Evolutionary conservation across 2,888 invertebrate species (phyloP).

Genomic region (Vandiemenella viatica): DNA sequence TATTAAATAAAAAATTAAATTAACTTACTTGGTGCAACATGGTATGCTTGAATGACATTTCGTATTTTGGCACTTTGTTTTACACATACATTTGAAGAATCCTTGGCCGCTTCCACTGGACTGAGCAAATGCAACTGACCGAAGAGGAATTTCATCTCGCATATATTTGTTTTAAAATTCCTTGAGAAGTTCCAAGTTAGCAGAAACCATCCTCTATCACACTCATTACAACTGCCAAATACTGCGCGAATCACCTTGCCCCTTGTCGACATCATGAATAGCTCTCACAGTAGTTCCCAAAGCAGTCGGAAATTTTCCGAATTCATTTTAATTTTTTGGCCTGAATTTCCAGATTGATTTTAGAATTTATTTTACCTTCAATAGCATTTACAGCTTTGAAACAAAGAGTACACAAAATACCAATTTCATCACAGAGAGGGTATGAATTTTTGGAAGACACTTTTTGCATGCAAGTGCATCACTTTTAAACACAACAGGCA

Average conservation of each 20-base stretch:
- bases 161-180: background rate
- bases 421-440: background rate
- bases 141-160: background rate
- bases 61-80: conserved; percentile 3
- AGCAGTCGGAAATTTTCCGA: background rate
- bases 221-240: background rate
- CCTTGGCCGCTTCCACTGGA: conserved; percentile 6
- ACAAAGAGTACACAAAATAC: background rate
- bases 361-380: too few relatives aligned
- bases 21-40: background rate
- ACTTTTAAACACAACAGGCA: too few relatives aligned
- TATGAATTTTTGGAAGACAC: too few relatives aligned
- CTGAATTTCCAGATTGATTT: background rate
- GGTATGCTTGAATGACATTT: background rate
- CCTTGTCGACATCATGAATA: background rate
- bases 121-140: conserved; percentile 1
- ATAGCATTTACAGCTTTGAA: background rate
- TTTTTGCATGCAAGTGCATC: too few relatives aligned
- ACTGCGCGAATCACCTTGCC: background rate
- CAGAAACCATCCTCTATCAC: conserved; percentile 6
- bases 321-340: background rate
- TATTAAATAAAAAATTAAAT: background rate
- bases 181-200: background rate
- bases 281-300: background rate
- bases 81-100: conserved; percentile 5